Conservation (phyloP, 1,140 invertebrate species). For the Cheumatopsyche charites region DNA sequence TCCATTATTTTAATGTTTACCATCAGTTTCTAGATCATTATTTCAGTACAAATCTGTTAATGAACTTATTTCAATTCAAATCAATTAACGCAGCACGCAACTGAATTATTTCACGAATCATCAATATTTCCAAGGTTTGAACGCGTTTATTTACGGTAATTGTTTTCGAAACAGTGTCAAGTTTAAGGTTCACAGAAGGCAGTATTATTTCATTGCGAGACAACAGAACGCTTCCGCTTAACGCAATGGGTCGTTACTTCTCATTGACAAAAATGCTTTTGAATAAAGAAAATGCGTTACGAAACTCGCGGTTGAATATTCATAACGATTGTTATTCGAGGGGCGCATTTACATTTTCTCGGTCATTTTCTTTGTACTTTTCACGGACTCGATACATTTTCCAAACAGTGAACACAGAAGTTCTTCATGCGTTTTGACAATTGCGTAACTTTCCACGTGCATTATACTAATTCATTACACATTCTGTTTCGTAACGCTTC, state of each 20-base stretch:
- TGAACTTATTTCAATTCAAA: no score
- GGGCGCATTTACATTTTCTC: conserved; percentile 19
- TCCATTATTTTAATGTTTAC: no score
- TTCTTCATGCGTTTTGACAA: no score
- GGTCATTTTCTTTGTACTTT: conserved; percentile 16
- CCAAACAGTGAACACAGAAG: no score
- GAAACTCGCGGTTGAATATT: conserved; percentile 18
- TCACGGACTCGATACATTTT: conserved; percentile 17
- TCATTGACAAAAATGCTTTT: conserved; percentile 19
- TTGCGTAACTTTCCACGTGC: no score
- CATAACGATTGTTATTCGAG: conserved; percentile 13
- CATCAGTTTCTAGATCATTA: no score
- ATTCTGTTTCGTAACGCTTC: no score
- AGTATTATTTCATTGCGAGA: conserved; percentile 14
- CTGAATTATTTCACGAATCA: no score
- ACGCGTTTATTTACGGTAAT: conserved; percentile 1
- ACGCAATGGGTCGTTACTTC: background rate
- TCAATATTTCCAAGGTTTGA: background rate
- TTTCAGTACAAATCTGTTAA: no score
- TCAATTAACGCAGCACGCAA: no score
- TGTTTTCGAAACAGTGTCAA: conserved; percentile 19
- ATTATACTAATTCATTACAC: no score
- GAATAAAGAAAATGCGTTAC: conserved; percentile 8
- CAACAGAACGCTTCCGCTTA: conserved; percentile 8
- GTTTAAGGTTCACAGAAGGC: conserved; percentile 27